Conservation (phyloP, 2,113 vertebrate genomes). For the Verasper variegatus region DNA sequence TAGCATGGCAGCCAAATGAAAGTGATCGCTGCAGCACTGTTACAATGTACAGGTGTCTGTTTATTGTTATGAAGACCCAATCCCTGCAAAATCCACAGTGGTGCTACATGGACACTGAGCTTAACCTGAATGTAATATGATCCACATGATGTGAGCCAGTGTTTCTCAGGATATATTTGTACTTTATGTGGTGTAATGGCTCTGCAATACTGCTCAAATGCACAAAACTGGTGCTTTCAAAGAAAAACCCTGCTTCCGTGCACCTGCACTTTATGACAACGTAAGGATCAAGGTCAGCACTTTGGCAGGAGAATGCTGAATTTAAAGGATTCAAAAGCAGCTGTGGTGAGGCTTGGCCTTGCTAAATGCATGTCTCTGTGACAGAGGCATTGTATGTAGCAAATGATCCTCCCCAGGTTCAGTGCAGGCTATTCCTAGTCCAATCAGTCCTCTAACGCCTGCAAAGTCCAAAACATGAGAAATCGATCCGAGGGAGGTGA, state of each 20-base stretch:
- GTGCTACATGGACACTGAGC: neutral
- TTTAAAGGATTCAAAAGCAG: conserved; percentile 39
- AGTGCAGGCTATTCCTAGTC: conserved; percentile 38
- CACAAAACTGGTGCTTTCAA: neutral
- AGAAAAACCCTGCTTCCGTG: conserved; percentile 7
- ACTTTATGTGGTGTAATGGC: neutral
- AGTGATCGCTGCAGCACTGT: conserved; percentile 36
- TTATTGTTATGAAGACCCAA: neutral
- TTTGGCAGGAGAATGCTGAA: neutral
- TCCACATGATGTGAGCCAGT: conserved; percentile 4
- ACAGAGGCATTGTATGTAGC: conserved; percentile 31
- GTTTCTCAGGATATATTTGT: neutral
- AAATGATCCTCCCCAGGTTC: conserved; percentile 33
- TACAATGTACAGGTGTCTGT: neutral
- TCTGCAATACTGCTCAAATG: conserved; percentile 15
- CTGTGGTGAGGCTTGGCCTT: neutral
- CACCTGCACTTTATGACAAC: conserved; percentile 3
- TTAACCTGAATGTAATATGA: conserved; percentile 3
- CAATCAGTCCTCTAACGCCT: conserved; percentile 52
- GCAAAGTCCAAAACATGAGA: conserved; percentile 52
- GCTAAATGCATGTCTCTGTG: conserved; percentile 45
- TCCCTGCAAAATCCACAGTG: conserved; percentile 2
- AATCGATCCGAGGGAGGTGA: conserved; percentile 44
- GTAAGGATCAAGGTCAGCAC: conserved; percentile 46
- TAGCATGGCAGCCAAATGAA: conserved; percentile 52